Base-by-base conservation (phyloP, 2,797 vertebrate genomes). In the Nasua narica region DNA sequence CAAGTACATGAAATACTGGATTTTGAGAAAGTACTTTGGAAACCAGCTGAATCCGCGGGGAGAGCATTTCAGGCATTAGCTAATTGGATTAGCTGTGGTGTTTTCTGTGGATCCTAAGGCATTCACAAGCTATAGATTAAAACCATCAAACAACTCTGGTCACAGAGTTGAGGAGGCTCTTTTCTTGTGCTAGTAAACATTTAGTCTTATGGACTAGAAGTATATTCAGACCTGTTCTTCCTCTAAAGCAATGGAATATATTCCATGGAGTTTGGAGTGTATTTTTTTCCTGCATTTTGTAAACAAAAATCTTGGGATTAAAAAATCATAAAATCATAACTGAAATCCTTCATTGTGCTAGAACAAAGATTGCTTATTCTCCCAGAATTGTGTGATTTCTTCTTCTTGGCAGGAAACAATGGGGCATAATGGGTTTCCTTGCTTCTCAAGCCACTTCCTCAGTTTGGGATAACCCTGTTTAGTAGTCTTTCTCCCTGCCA, bases 81-180 rank as follows among this genome's bases (percentile, higher is more conserved):
- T 95, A 97, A 98, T 96, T 96, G 90, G 83, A 96, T 98, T 98
- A 97, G 65, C 69, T 58, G 58, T 90, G 21, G 48, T 97, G 92
- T 96, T 96, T 97, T 96, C 77, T 85, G 79, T 93, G 56, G 74
- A 86, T 95, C 32, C 69, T 84, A 88, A 93, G 82, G 94, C 95
- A 97, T 90, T 96, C 56, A 86, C 85, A 96, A 97, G 40, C 70
- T 96, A 65, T 72, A 96, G 93, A 95, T 97, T 97, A 95, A 96
- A 95, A 94, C 95, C 76, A 96, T 93, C 96, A 95, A 96, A 96
- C 32, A 83, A 62, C 27, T 95, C 79, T 93, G 79, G 37, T 90
- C 93, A 96, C 67, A 88, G 87, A 97, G 76, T 65, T 96, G 90
- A 90, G n/a, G 27, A 90, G 43, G 32, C 60, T 74, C 35, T 93